These are phyloP conservation scores for Philypnodon macrostomus DNA, from an alignment of 2,797 vertebrate genomes.

Conservation along the genomic window DNA sequence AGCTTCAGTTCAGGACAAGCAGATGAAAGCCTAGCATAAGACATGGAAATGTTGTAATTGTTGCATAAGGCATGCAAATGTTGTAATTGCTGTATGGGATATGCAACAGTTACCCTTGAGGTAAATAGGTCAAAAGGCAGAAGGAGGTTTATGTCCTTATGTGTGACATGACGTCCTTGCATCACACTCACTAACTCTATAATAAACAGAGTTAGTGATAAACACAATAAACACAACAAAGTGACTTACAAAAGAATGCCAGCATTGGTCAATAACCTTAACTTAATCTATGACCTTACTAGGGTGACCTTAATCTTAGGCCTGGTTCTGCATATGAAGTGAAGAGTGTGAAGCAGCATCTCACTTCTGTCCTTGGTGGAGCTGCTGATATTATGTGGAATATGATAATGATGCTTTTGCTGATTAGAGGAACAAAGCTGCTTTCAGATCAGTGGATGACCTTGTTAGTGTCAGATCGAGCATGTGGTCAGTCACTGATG, in stretches of 20 bases:
- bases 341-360: slow-evolving; percentile 9
- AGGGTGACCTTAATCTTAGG: slow-evolving; percentile 37
- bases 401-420: slow-evolving; percentile 42
- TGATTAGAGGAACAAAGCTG: slow-evolving; percentile 58
- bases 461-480: slow-evolving; percentile 55
- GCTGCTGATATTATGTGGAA: slow-evolving; percentile 43
- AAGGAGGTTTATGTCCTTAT: slow-evolving; percentile 28
- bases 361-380: slow-evolving; percentile 28
- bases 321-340: slow-evolving; percentile 13
- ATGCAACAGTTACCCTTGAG: slow-evolving; percentile 30
- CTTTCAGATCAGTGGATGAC: slow-evolving; percentile 50
- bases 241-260: background rate
- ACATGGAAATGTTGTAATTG: background rate
- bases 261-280: background rate
- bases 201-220: too few species aligned
- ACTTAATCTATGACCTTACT: background rate
- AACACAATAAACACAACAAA: too few species aligned
- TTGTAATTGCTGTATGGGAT: slow-evolving; percentile 12
- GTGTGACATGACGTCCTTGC: slow-evolving; percentile 9
- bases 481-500: slow-evolving; percentile 27
- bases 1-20: slow-evolving; percentile 23
- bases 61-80: slow-evolving; percentile 1
- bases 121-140: slow-evolving; percentile 62
- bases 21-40: slow-evolving; percentile 24
- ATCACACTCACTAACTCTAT: background rate